Base-by-base conservation (phyloP, 2,113 vertebrate genomes). In the Chloropsis hardwickii region DNA sequence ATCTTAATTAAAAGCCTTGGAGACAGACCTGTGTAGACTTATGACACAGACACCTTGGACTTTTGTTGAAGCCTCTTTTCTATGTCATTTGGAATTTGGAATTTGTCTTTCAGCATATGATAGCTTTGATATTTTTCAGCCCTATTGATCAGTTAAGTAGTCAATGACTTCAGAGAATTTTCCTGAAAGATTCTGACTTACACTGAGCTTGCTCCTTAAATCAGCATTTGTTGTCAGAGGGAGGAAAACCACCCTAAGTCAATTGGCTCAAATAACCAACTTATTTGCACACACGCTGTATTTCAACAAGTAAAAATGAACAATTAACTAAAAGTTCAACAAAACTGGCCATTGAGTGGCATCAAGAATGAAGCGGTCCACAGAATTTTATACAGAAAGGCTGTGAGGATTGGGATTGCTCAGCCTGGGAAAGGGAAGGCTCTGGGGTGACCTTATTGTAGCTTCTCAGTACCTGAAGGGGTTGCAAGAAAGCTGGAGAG, bases 1-100 rank as follows among this genome's bases (percentile, higher is more conserved):
- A 65, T 81, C 84, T 87, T 92, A 91, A 94, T 94, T 88, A 90
- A 78, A 94, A 91, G 54, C 84, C 91, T 51, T 48, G 51, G 66
- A 64, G 80, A 71, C 56, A 90, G 39, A 90, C 37, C 40, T 56
- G 15, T 51, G 51, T n/a, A 81, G 45, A 31, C 60, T 81, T 40
- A 20, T 39, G 76, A 86, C 91, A 80, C 54, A 65, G 50, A 39
- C 71, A 78, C 39, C 28, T 77, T 70, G 27, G 22, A 70, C 56
- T 73, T 80, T 53, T 80, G 17, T 56, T 73, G 42, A 58, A 80
- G 25, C 8, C 20, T 85, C 50, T 76, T 24, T 42, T 66, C 27
- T 40, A 3, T 51, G 16, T 24, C 64, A 73, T 66, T 77, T 70
- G 20, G 42, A 23, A 88, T 77, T 6, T 56, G 78, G 28, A 93